These are phyloP conservation scores for Chymomyza costata DNA, from an alignment of 1,140 invertebrate genomes.

Conservation along the genomic window DNA sequence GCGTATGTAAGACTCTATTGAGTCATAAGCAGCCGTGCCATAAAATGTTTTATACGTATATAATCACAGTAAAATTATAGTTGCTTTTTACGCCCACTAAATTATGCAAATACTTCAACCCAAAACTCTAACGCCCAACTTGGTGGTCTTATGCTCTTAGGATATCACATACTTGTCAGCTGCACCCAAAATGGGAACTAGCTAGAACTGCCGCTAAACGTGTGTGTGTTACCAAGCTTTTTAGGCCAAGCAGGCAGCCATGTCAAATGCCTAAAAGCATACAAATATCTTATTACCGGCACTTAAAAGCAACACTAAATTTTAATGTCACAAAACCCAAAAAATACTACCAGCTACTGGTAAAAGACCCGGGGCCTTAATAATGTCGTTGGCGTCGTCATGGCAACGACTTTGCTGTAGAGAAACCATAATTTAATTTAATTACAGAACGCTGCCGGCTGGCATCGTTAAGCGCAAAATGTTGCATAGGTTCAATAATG, in stretches of 20 bases:
- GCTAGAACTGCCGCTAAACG: neutral
- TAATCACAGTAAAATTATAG: neutral
- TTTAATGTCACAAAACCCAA: slow-evolving; percentile 35
- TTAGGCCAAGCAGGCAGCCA: slow-evolving; percentile 11
- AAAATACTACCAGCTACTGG: slow-evolving; percentile 9
- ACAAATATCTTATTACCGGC: slow-evolving; percentile 44
- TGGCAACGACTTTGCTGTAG: neutral
- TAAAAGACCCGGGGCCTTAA: too few species aligned
- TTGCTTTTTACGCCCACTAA: slow-evolving; percentile 4
- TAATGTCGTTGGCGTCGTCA: too few species aligned
- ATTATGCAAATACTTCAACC: slow-evolving; percentile 4
- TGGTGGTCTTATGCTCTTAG: too few species aligned
- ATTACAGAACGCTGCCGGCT: slow-evolving; percentile 19
- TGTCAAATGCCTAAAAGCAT: slow-evolving; percentile 28
- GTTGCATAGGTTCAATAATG: too few species aligned
- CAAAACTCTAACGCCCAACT: too few species aligned
- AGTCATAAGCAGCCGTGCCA: too few species aligned
- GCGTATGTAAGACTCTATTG: too few species aligned
- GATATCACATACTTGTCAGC: too few species aligned
- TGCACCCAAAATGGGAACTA: too few species aligned
- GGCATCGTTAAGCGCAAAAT: slow-evolving; percentile 19
- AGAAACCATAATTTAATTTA: slow-evolving; percentile 40
- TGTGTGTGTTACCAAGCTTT: neutral
- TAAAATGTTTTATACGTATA: too few species aligned
- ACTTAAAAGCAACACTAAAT: slow-evolving; percentile 43